These are phyloP conservation scores for Lepidochitona cinerea DNA, from an alignment of 2,888 invertebrate species.

Conservation along the genomic window DNA sequence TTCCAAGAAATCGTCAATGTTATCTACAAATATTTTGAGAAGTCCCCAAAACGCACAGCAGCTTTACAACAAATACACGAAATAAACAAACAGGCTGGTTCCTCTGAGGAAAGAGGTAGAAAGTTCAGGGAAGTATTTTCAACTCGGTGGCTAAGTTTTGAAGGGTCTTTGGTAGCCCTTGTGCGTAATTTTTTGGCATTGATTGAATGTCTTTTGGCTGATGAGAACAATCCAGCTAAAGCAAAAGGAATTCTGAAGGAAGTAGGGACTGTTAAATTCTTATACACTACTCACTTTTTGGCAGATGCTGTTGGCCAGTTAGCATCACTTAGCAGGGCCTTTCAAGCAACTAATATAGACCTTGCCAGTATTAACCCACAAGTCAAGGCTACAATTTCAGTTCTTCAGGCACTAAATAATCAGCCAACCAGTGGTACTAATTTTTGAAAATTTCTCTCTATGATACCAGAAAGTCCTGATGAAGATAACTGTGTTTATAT, in stretches of 20 bases:
- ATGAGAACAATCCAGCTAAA: neutral
- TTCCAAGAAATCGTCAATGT: neutral
- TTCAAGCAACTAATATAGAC: neutral
- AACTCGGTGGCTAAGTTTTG: neutral
- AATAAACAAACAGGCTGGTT: neutral
- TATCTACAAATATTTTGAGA: neutral
- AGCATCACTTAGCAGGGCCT: neutral
- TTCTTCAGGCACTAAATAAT: neutral
- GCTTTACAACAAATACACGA: neutral
- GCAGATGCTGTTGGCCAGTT: no score
- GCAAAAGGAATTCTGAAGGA: neutral
- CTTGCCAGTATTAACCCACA: neutral
- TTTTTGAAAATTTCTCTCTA: no score
- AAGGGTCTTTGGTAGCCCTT: neutral
- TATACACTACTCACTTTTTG: no score
- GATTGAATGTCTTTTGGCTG: no score
- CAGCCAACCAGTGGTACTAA: neutral
- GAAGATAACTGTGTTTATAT: no score
- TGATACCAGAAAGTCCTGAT: neutral
- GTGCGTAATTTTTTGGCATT: neutral
- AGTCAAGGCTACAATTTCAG: neutral
- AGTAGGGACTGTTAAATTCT: neutral
- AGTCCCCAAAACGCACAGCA: neutral
- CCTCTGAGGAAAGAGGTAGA: neutral
- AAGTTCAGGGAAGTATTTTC: neutral